Conservation (phyloP, 2,797 vertebrate species). For the Molossus molossus region DNA sequence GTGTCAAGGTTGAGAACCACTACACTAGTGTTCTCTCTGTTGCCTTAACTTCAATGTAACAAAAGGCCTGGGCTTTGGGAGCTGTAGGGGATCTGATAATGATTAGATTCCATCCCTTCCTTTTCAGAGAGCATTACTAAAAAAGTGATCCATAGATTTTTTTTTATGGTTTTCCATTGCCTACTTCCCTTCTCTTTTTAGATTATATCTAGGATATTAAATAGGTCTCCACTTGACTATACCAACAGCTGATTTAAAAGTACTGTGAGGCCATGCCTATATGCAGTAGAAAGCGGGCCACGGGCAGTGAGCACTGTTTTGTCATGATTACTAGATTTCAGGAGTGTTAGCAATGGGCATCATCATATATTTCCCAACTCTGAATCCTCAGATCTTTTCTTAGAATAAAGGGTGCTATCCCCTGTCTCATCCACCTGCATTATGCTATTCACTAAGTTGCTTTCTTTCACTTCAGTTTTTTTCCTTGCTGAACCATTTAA, state of each 20-base stretch:
- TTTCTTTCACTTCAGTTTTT: constrained; percentile 33
- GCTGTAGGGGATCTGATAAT: not conserved
- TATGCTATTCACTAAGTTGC: not conserved
- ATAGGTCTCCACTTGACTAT: constrained; percentile 2
- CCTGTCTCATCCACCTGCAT: not conserved
- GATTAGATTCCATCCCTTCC: not conserved
- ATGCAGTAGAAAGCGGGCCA: not conserved
- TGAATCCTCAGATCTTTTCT: not conserved
- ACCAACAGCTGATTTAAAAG: not conserved
- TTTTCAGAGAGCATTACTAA: not conserved
- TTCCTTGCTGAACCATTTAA: constrained; percentile 14
- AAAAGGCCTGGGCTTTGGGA: not conserved
- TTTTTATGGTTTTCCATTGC: not conserved
- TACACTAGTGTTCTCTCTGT: not conserved
- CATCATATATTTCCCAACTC: not conserved
- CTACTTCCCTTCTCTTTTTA: not conserved
- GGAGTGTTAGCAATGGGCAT: not conserved
- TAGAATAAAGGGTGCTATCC: not conserved
- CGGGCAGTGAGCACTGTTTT: not conserved
- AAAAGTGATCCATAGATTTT: not conserved
- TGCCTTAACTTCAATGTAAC: not conserved
- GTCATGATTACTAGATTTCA: not conserved
- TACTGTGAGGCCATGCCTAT: not conserved
- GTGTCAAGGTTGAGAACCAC: not conserved
- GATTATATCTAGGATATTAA: constrained; percentile 13